Percentiles rank a stretch among this genome's conserved stretches.
These are phyloP conservation scores for Mythimna loreyi DNA, from an alignment of 2,888 invertebrate species.

Conservation along the genomic window DNA sequence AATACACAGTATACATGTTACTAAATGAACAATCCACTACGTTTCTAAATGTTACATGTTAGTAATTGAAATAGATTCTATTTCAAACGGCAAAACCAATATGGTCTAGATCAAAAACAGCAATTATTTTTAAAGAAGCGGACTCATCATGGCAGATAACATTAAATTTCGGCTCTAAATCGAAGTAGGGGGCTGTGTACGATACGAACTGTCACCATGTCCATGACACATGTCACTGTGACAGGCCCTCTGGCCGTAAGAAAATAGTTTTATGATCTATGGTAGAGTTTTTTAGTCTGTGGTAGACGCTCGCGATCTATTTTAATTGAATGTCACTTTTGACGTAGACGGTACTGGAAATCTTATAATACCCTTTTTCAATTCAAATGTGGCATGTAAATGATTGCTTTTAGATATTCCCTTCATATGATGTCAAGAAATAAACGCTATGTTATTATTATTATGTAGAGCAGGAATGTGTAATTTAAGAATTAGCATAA, in stretches of 20 bases:
- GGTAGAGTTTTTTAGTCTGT: constrained; percentile 16
- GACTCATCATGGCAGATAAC: too few relatives aligned
- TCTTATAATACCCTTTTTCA: constrained; percentile 18
- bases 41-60: too few relatives aligned
- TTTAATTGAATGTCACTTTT: constrained; percentile 49
- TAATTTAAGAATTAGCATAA: background rate
- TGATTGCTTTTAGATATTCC: constrained; percentile 9
- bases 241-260: background rate
- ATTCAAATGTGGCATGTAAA: constrained; percentile 11
- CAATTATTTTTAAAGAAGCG: too few relatives aligned
- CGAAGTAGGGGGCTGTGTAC: too few relatives aligned
- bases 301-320: constrained; percentile 28
- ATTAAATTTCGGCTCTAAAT: too few relatives aligned
- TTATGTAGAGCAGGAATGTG: background rate
- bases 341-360: constrained; percentile 23
- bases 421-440: background rate
- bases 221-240: constrained; percentile 9
- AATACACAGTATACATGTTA: too few relatives aligned
- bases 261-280: constrained; percentile 40
- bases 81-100: too few relatives aligned
- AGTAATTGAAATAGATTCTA: too few relatives aligned
- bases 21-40: too few relatives aligned
- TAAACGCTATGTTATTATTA: background rate
- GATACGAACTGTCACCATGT: too few relatives aligned
- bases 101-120: too few relatives aligned